Evolutionary conservation across 2,113 vertebrate species (phyloP).

Genomic region (Colius striatus): DNA sequence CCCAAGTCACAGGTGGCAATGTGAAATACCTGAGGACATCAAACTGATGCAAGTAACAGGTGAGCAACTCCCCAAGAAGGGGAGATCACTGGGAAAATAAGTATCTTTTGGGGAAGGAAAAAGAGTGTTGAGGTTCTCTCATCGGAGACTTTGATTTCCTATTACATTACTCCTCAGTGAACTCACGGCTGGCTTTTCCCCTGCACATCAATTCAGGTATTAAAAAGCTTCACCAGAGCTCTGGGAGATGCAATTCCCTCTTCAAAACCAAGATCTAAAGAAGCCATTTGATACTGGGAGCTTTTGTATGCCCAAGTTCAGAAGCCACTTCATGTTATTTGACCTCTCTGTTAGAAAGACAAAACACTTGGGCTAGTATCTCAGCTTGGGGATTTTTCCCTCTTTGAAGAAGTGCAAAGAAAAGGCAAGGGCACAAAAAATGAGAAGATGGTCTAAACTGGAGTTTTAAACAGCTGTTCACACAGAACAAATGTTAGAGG

Average conservation of each 20-base stretch:
- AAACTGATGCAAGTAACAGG: not conserved
- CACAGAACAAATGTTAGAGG: not conserved
- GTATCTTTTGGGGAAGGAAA: not conserved
- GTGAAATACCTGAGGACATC: not conserved
- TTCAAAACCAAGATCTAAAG: not conserved
- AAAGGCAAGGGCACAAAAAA: not conserved
- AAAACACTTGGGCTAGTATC: not conserved
- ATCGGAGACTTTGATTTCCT: not conserved
- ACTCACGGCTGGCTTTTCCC: not conserved
- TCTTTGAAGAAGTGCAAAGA: not conserved
- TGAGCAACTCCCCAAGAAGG: not conserved
- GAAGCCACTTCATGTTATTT: not conserved
- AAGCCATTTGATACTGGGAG: fast-evolving
- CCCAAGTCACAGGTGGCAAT: fast-evolving
- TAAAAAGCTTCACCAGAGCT: not conserved
- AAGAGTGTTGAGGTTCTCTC: not conserved
- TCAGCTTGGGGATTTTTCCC: not conserved
- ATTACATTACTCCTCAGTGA: not conserved
- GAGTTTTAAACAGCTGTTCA: not conserved
- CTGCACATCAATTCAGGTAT: not conserved
- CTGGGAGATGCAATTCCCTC: not conserved
- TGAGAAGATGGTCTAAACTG: not conserved
- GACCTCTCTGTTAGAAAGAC: not conserved
- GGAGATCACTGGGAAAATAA: not conserved
- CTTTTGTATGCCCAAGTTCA: not conserved